phyloP scores from a whole-genome alignment of 2,888 invertebrate species.

The Noctua comes region DNA sequence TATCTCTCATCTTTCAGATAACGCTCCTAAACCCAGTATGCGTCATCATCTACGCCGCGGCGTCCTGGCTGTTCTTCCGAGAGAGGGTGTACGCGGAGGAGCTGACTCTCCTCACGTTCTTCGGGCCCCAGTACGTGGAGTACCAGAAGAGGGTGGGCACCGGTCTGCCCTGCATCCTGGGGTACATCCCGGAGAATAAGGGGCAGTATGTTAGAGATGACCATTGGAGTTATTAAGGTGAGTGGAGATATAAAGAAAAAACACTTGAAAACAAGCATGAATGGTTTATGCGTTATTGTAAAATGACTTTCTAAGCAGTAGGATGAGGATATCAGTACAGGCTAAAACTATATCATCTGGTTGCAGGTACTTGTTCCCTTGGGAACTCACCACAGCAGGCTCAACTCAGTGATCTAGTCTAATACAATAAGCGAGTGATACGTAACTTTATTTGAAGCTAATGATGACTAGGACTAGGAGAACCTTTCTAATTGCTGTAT shows the following conservation, averaged over 20 bases:
- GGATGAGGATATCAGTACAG: neutral
- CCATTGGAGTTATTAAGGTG: conserved; percentile 72
- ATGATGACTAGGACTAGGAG: neutral
- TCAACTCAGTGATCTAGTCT: conserved; percentile 54
- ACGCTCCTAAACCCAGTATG: conserved; percentile 97
- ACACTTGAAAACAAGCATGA: neutral
- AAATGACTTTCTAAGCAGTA: neutral
- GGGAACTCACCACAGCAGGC: conserved; percentile 6
- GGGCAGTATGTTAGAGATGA: conserved; percentile 61
- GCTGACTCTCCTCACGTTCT: conserved; percentile 96
- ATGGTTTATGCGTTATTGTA: neutral
- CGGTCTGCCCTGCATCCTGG: conserved; percentile 70
- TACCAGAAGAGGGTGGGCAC: conserved; percentile 94
- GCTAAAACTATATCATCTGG: conserved; percentile 11
- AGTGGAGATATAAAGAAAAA: neutral
- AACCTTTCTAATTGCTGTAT: conserved; percentile 9
- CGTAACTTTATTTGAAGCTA: conserved; percentile 11
- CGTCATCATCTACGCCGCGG: conserved; percentile 93
- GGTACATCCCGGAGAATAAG: conserved; percentile 69
- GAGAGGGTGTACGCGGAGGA: conserved; percentile 97
- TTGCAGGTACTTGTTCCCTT: conserved; percentile 34
- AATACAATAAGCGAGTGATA: conserved; percentile 34
- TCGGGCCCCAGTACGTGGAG: conserved; percentile 95
- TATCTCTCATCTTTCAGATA: conserved; percentile 87
- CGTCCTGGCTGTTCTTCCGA: conserved; percentile 98